Base-by-base conservation (phyloP, 2,888 invertebrate species). In the Steinernema carpocapsae region DNA sequence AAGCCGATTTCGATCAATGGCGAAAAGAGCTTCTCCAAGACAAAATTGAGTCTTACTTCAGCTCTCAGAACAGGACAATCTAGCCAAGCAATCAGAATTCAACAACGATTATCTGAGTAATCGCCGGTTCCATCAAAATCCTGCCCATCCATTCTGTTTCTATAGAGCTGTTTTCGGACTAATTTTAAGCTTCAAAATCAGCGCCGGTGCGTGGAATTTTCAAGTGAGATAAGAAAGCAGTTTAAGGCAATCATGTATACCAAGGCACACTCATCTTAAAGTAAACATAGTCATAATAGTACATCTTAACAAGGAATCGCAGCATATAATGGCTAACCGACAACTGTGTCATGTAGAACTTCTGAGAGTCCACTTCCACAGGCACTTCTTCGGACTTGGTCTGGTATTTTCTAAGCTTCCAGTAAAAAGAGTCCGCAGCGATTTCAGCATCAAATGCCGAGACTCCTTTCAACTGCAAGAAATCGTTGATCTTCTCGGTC, bases 1-100 rank as follows among this genome's bases (percentile, higher is more conserved):
- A 86, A 80, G 17, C 83, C 84, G 45, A 83, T 79, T 59, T 96
- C 96, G 86, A 95, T 95, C 88, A 95, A 94, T 0, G 96, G 95
- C 19, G 95, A 94, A 75, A 94, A 92, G 71, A 97, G 91, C 88
- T 93, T 93, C 88, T 90, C 89, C 19, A 90, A 78, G 24, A 89
- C 89, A 45, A 89, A 84, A 76, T 94, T 93, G 73, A 86, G 76
- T 70, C 83, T 77, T 0, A 82, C 85, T 72, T 78, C 79, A 42
- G 71, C 64, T 19, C 86, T 64, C 52, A 84, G 79, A 19, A 64
- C 59, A 1, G 85, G 83, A 52, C 77, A 76, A 71, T 86, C 85
- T 17, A 86, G 76, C 85, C 85, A 86, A 14, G 72, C 72, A 29
- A 83, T 77, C 22, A 86, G 75, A 0, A 86, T 76, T 7, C 79